These are phyloP conservation scores for Sebastes iracundus DNA, from an alignment of 2,797 vertebrate genomes.

Conservation along the genomic window DNA sequence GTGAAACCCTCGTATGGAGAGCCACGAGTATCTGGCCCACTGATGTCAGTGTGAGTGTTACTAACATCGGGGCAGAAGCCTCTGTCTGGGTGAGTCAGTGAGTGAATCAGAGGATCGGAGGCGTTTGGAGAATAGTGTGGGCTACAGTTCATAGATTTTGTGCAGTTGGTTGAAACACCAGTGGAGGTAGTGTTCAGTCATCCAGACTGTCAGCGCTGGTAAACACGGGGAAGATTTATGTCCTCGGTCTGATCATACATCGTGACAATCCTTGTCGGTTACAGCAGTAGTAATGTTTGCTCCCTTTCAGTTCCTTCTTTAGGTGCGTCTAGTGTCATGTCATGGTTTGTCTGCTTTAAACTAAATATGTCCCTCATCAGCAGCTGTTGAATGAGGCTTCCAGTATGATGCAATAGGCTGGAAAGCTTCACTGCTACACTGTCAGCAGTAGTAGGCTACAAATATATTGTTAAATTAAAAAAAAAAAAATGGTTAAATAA, in stretches of 20 bases:
- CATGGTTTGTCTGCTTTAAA: neutral
- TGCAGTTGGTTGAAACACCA: neutral
- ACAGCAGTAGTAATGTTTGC: neutral
- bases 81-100: conserved; percentile 1
- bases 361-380: neutral
- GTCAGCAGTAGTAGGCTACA: neutral
- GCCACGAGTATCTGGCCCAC: neutral
- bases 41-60: neutral
- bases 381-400: neutral
- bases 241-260: neutral
- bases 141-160: neutral
- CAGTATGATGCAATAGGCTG: conserved; percentile 2
- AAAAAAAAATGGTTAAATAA: neutral
- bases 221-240: neutral
- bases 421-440: neutral
- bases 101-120: neutral
- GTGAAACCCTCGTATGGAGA: neutral
- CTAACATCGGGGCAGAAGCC: neutral
- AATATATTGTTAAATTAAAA: neutral
- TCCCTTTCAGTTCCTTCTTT: neutral
- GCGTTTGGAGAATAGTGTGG: neutral
- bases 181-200: neutral
- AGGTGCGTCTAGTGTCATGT: neutral
- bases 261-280: neutral
- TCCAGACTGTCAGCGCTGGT: neutral